Base-by-base conservation (phyloP, 1,140 invertebrate species). In the Lucilia sericata region DNA sequence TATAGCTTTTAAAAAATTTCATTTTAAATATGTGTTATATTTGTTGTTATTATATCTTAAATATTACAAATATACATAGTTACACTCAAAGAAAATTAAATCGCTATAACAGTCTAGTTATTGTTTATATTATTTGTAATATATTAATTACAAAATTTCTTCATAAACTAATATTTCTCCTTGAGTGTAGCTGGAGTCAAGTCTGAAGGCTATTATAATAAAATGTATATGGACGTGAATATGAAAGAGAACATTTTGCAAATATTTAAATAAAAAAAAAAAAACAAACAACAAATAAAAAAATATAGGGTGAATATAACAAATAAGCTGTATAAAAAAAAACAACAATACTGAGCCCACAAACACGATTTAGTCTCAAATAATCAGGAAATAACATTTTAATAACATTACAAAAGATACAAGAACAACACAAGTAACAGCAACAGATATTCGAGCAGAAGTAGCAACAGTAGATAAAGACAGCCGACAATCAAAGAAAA, bases 321-420 rank as follows among this genome's bases (percentile, higher is more conserved):
- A 34, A 75, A 36, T 17, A 75, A 42, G 42, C 42, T 42, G 42
- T 3, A 42, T 42, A 75, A 75, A n/a, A 8, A 75, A 36, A 36
- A 9, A 75, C 13, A 75, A 36, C 34, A 9, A 75, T 1, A 75
- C 13, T n/a, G 30, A 36, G 12, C 5, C 74, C 30, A 42, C 14
- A 76, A 17, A 34, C 74, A 76, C 74, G 74, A 76, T 76, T 76
- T 76, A 76, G 74, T 42, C 74, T 76, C n/a, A 76, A 76, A 76
- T 76, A 76, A 76, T 76, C 74, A 76, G 74, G 74, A 76, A 76
- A 76, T 76, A 76, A 76, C 74, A 76, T 76, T 76, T 76, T 76
- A 76, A 76, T 76, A 76, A 36, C 74, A 36, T 76, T n/a, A 76
- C 74, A 76, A 76, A 76, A 76, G 74, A 30, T 42, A 7, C 10